Evolutionary conservation across 2,113 vertebrate species (phyloP), one percentile per base, ranked within the genome.

Genomic region (Archilochus colubris): DNA sequence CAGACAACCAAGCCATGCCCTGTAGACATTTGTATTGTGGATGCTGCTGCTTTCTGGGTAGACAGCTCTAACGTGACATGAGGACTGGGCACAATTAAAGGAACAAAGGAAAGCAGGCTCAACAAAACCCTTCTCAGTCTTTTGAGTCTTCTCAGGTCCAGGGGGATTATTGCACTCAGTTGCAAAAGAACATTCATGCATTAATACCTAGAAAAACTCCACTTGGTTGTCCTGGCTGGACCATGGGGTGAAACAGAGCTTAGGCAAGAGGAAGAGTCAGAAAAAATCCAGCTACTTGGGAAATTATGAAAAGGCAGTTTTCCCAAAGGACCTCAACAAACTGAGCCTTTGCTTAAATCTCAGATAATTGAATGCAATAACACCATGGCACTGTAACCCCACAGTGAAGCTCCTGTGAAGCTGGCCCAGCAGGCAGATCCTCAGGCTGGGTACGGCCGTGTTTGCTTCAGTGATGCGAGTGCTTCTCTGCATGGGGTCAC

Each of bases 101-200:
- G 27, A 86, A 84, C 54, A 63, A 82, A 89, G 48, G 55, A 68
- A 93, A 95, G 83, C 1, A 14, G 17, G 10, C 50, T 91, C 86
- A 70, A 86, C 31, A 87, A 94, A 94, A 85, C 25, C 28, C 48
- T 50, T 67, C 40, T n/a, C 40, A 40, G 40, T 40, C 40, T 40
- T 40, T 40, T 40, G 89, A 88, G 27, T 95, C 77, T 78, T 90
- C 82, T 96, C 88, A 91, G 72, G 63, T 91, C 88, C 57, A n/a
- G 12, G 44, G 53, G 58, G 66, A 88, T 90, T 90, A 93, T 84
- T 93, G 84, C 75, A 44, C 28, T 40, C 31, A 25, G 14, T 86
- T 95, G 62, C 68, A 94, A 88, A 96, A 95, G 67, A 74, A n/a
- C 27, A 55, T 10, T 57, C 43, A 8, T 33, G 25, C 64, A 82